phyloP scores from a whole-genome alignment of 1,140 invertebrate genomes.

The Aporrectodea caliginosa region DNA sequence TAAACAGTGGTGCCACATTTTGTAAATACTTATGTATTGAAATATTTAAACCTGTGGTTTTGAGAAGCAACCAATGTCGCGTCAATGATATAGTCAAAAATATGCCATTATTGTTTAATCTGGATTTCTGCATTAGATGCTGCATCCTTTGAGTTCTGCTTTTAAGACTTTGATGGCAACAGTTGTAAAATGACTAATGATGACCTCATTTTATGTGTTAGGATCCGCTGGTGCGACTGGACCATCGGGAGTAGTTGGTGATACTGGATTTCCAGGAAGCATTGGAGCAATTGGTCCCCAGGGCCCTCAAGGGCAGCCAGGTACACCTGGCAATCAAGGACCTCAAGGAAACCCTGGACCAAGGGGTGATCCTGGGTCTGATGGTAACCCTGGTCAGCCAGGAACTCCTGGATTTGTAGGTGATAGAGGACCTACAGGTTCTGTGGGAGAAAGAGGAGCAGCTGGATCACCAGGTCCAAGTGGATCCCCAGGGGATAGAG shows the following conservation, averaged over 20 bases:
- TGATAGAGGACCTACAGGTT: constrained; percentile 18
- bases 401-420: constrained; percentile 23
- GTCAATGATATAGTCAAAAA: too few relatives aligned
- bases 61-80: too few relatives aligned
- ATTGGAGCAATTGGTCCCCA: constrained; percentile 5
- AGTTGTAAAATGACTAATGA: neutral
- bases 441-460: constrained; percentile 1
- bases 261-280: constrained; percentile 10
- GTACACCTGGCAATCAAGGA: neutral
- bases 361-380: constrained; percentile 15
- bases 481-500: constrained; percentile 15
- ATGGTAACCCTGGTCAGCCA: constrained; percentile 5
- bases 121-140: too few relatives aligned
- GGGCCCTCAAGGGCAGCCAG: neutral
- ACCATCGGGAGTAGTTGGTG: constrained; percentile 7
- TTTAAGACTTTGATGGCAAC: too few relatives aligned
- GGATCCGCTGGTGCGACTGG: constrained; percentile 14
- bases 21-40: too few relatives aligned
- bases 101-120: too few relatives aligned
- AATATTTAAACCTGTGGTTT: too few relatives aligned
- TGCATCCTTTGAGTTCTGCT: too few relatives aligned
- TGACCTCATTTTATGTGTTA: neutral
- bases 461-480: constrained; percentile 8
- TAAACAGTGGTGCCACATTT: too few relatives aligned
- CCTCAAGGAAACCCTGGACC: neutral